phyloP scores from a whole-genome alignment of 2,888 invertebrate genomes.

The Eupithecia tripunctaria region DNA sequence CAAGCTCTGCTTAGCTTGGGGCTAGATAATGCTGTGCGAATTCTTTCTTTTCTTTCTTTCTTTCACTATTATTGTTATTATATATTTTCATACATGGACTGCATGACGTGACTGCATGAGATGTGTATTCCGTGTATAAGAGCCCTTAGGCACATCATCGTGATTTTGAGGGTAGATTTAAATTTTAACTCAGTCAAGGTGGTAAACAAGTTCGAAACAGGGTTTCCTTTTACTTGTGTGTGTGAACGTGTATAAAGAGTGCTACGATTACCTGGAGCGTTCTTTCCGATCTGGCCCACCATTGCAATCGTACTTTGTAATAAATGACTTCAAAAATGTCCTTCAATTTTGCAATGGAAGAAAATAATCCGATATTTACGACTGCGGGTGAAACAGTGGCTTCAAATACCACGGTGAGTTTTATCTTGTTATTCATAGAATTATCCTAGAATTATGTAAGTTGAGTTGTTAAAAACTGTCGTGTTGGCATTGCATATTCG shows the following conservation, averaged over 20 bases:
- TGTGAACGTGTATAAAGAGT: constrained; percentile 57
- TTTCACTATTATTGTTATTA: too few relatives aligned
- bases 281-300: constrained; percentile 45
- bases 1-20: too few relatives aligned
- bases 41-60: too few relatives aligned
- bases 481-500: background rate
- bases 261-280: constrained; percentile 40
- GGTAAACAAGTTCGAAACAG: constrained; percentile 33
- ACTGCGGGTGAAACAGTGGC: constrained; percentile 59
- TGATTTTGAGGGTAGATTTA: constrained; percentile 48
- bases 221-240: constrained; percentile 36
- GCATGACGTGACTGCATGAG: too few relatives aligned
- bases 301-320: constrained; percentile 16
- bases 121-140: too few relatives aligned
- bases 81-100: too few relatives aligned
- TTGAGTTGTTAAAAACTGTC: background rate
- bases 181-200: constrained; percentile 23
- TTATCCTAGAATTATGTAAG: background rate
- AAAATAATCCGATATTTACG: constrained; percentile 64
- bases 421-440: background rate
- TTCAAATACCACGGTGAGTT: constrained; percentile 63
- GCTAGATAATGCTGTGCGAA: too few relatives aligned
- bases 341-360: constrained; percentile 61
- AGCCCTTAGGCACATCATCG: constrained; percentile 1
- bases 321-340: constrained; percentile 46